Conservation (phyloP, 30 jellyfish, hydroid and myxozoan species). For the Phacellophora camtschatica region DNA sequence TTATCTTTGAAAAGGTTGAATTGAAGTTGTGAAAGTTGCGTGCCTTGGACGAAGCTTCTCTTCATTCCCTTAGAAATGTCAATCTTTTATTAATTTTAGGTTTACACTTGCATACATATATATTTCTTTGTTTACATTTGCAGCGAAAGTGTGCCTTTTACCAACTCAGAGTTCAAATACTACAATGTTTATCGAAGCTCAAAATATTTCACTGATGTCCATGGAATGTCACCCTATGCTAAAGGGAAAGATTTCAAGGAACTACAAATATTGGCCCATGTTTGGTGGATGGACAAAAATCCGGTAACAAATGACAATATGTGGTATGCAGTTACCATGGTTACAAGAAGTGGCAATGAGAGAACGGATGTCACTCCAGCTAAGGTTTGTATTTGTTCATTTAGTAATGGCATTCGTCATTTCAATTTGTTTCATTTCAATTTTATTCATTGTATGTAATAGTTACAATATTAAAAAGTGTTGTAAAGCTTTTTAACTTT, state of each 20-base stretch:
- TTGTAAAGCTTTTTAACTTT: no score
- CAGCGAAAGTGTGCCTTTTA: slow-evolving; percentile 19
- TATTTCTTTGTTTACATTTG: background rate
- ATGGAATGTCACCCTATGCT: slow-evolving; percentile 61
- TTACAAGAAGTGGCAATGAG: slow-evolving; percentile 63
- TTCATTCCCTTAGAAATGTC: no score
- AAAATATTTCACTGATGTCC: slow-evolving; percentile 31
- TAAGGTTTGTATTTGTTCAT: no score
- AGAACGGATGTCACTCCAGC: slow-evolving; percentile 60
- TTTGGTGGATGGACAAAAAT: slow-evolving; percentile 61
- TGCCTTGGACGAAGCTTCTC: no score
- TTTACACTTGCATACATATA: no score
- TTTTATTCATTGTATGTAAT: no score
- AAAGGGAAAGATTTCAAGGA: slow-evolving; percentile 42
- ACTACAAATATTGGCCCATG: background rate
- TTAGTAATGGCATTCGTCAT: no score
- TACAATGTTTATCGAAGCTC: slow-evolving; percentile 74
- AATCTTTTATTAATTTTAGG: no score
- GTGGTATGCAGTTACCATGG: slow-evolving; percentile 78
- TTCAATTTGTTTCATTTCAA: no score
- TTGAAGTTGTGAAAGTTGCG: no score
- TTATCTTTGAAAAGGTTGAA: no score
- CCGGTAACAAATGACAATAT: slow-evolving; percentile 53
- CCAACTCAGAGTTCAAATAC: slow-evolving; percentile 43
- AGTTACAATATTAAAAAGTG: no score